Evolutionary conservation across 2,888 invertebrate genomes (phyloP).

Genomic region (Thumatha senex): DNA sequence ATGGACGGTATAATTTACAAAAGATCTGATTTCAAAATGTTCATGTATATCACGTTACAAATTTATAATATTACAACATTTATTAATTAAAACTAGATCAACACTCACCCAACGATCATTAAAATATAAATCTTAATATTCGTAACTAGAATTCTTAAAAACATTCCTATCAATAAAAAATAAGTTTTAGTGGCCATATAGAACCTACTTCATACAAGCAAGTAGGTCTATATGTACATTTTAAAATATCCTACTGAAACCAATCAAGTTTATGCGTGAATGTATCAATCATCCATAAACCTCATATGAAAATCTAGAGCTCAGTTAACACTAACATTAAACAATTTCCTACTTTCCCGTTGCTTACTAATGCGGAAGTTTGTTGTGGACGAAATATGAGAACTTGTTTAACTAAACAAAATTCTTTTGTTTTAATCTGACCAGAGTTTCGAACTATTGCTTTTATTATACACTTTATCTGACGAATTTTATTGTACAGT

Average conservation of each 20-base stretch:
- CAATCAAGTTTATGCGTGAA: conserved; percentile 43
- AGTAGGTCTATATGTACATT: conserved; percentile 1
- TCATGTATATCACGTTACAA: conserved; percentile 5
- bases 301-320: conserved; percentile 40
- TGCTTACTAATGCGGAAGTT: conserved; percentile 36
- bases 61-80: conserved; percentile 3
- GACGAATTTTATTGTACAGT: background rate
- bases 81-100: conserved; percentile 11
- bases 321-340: conserved; percentile 45
- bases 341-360: conserved; percentile 39
- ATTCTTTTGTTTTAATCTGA: background rate
- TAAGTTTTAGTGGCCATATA: conserved; percentile 22
- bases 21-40: conserved; percentile 1
- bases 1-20: background rate
- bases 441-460: background rate
- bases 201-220: conserved; percentile 8
- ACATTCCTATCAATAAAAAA: conserved; percentile 12
- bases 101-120: background rate
- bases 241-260: conserved; percentile 30
- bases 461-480: background rate
- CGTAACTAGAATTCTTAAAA: conserved; percentile 8
- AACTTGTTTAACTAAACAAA: conserved; percentile 1
- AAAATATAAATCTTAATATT: conserved; percentile 9
- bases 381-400: conserved; percentile 18
- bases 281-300: conserved; percentile 42